Evolutionary conservation across 2,113 vertebrate genomes (phyloP), one percentile per base, ranked within the genome.

Genomic region (Ptilonorhynchus violaceus): DNA sequence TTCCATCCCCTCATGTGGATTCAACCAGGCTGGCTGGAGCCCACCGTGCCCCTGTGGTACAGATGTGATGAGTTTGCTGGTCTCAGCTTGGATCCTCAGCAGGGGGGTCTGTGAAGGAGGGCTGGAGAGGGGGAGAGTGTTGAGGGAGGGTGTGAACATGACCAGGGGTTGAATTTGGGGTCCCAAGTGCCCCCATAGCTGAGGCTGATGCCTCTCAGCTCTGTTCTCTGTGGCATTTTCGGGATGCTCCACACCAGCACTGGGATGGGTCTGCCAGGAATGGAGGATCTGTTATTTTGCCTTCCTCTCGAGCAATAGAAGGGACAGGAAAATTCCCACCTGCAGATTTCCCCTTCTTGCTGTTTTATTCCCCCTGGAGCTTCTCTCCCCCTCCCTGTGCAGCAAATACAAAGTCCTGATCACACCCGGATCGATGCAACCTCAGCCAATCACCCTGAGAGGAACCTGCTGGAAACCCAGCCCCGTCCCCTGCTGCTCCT

Each of bases 151-250:
- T 42, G n/a, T 35, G 63, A 58, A 58, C 22, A n/a, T 2, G 12
- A n/a, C 30, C 28, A 39, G 47, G 22, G 39, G 5, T 22, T 69
- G 41, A 37, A 74, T 66, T 25, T 35, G 46, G 33, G 30, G 60
- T 21, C 15, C 17, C 6, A 31, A 15, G 11, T 30, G 4, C 52
- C 64, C n/a, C n/a, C 1, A 3, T 1, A n/a, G 20, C 35, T 41
- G 52, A 35, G 31, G 22, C 6, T 39, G 67, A 42, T 41, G 11
- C 19, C 18, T 52, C 58, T 58, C 52, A 31, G 64, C 24, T 68
- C 17, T 18, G 33, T 2, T 39, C 20, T 47, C 25, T 2, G 0
- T 20, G 42, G 15, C 22, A 14, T 33, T 85, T 78, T 59, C 3
- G 11, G 25, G 25, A 11, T 69, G 63, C 25, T 81, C 35, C 31